Conservation (phyloP, 2,888 invertebrate species). For the Strigamia maritima region DNA sequence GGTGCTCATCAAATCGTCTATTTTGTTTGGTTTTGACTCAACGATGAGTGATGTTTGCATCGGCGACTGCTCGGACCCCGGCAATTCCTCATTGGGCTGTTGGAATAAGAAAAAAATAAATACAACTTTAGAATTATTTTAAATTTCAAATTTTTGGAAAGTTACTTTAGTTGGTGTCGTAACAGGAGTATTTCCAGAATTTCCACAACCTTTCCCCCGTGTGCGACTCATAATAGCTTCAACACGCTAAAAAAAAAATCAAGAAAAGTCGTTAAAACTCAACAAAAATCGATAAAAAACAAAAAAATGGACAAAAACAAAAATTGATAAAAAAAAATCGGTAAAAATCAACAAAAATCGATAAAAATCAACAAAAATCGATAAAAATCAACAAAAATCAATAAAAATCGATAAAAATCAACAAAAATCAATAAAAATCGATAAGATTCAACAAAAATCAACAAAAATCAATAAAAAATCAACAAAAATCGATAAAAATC, state of each 20-base stretch:
- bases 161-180: slow-evolving; percentile 56
- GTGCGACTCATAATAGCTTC: slow-evolving; percentile 91
- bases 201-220: slow-evolving; percentile 58
- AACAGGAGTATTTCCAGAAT: slow-evolving; percentile 49
- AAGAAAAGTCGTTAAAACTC: background rate
- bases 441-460: background rate
- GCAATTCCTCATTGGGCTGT: background rate
- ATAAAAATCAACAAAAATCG: no score
- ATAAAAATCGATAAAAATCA: background rate
- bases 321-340: background rate
- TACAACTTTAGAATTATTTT: background rate
- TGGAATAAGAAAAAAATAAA: background rate
- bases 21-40: background rate
- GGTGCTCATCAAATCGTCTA: background rate
- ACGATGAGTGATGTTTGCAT: background rate
- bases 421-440: background rate
- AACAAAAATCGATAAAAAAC: background rate
- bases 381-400: no score
- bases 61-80: background rate
- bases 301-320: no score
- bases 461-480: no score
- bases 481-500: background rate
- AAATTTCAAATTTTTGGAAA: background rate
- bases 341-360: background rate
- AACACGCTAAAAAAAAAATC: slow-evolving; percentile 59